These are phyloP conservation scores for Campoplex nolae DNA, from an alignment of 2,888 invertebrate species.

Conservation along the genomic window DNA sequence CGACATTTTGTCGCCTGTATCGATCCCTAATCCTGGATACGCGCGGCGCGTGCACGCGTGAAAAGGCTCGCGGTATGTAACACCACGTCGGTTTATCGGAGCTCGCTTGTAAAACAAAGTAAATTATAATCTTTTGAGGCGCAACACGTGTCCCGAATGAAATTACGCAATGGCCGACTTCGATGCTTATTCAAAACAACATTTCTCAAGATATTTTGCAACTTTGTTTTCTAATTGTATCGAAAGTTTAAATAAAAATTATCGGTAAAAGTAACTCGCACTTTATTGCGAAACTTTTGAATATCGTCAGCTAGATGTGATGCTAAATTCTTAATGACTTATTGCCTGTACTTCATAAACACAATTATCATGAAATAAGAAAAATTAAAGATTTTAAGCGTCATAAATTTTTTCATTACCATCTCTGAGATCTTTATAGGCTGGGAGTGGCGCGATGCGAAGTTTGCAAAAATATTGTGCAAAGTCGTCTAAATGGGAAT, in stretches of 20 bases:
- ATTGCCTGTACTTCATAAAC: not conserved
- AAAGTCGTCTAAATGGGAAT: slow-evolving; percentile 23
- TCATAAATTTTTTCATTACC: not conserved
- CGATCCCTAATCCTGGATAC: slow-evolving; percentile 15
- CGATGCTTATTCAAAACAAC: not conserved
- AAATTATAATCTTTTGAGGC: slow-evolving; percentile 20
- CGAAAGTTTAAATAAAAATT: not conserved
- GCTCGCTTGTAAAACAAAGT: slow-evolving; percentile 37
- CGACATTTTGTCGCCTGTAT: slow-evolving; percentile 24
- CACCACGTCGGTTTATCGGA: not conserved
- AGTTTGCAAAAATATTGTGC: slow-evolving; percentile 30
- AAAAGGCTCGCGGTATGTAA: slow-evolving; percentile 55
- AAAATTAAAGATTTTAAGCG: slow-evolving; percentile 6
- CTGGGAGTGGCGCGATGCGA: slow-evolving; percentile 16
- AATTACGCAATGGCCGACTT: slow-evolving; percentile 21
- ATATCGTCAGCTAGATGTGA: not conserved
- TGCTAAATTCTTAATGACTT: not conserved
- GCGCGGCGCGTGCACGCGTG: slow-evolving; percentile 53
- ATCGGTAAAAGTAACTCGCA: not conserved
- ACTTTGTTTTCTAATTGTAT: not conserved
- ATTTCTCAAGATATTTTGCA: not conserved
- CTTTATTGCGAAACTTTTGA: not conserved
- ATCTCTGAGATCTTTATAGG: slow-evolving; percentile 22
- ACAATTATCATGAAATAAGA: not conserved
- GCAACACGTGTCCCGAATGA: not conserved